These are phyloP conservation scores for Glandiceps talaboti DNA, from an alignment of 53 echinoderm and acorn worm genomes.

Conservation along the genomic window DNA sequence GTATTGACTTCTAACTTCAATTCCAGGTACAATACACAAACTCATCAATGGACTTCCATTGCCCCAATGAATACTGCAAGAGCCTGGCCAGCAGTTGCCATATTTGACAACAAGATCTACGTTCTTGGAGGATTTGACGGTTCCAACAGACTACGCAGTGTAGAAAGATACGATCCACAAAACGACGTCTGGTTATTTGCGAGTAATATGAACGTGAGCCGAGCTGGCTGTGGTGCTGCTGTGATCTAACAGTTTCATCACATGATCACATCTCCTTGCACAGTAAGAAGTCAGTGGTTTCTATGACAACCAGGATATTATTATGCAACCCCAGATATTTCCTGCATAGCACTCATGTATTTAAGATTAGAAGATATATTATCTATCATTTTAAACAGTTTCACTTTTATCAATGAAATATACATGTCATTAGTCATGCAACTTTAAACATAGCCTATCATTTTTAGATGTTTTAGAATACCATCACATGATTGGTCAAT, in stretches of 20 bases:
- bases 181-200: slow-evolving; percentile 72
- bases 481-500: too few species aligned
- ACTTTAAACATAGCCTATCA: too few species aligned
- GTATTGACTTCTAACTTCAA: too few species aligned
- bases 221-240: slow-evolving; percentile 80
- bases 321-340: background rate
- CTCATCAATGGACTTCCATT: slow-evolving; percentile 98
- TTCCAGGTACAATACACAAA: slow-evolving; percentile 91
- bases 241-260: slow-evolving; percentile 51
- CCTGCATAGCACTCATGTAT: too few species aligned
- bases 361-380: too few species aligned
- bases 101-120: slow-evolving; percentile 97
- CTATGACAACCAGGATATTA: background rate
- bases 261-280: background rate
- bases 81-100: slow-evolving; percentile 90
- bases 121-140: slow-evolving; percentile 98
- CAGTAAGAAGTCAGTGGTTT: background rate
- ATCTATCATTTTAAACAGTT: too few species aligned
- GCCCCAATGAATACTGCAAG: slow-evolving; percentile 68
- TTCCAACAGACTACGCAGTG: slow-evolving; percentile 62
- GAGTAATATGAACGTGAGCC: slow-evolving; percentile 68
- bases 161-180: slow-evolving; percentile 90
- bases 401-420: too few species aligned
- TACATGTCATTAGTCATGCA: too few species aligned
- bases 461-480: too few species aligned